Evolutionary conservation across 2,113 vertebrate genomes (phyloP), one percentile per base, ranked within the genome.

Genomic region (Microtus oregoni): DNA sequence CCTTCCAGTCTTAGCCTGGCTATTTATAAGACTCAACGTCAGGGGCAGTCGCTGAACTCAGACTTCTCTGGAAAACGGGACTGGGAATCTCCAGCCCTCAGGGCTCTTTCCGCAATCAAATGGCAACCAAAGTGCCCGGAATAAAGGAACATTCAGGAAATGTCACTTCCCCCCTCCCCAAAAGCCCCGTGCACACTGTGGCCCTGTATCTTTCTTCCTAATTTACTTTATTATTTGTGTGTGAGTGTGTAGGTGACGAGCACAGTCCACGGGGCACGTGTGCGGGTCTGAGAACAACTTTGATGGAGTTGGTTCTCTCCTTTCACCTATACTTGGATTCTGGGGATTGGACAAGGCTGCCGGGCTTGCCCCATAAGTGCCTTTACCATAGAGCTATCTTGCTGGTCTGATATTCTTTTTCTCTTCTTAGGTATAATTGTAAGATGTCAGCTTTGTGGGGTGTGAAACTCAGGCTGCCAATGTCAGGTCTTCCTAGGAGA

Each of bases 51-150:
- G 9, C 67, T 78, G 38, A 63, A 41, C 61, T 68, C 82, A 35
- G 58, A 61, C 61, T 96, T 61, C 61, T 68, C 63, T 95, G 75
- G 77, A 73, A 92, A 87, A 38, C 35, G 28, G 79, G 28, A 35
- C 58, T 44, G 61, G 52, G 38, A 44, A 47, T 44, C 65, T 32
- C 19, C 41, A n/a, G 17, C 32, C 55, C 7, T 72, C 41, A 7
- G 73, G 82, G 52, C 30, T 77, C 12, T 77, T 61, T 35, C 55
- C 85, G 32, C 38, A 47, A 89, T 72, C 73, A 70, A 50, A 76
- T 3, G 6, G 17, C 67, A 1, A 15, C 52, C 50, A 32, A 72
- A 72, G 61, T 44, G 68, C 24, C 26, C 38, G 55, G 70, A 86
- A 86, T 67, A 86, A 67, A 68, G 63, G 41, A 22, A 47, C 38